Base-by-base conservation (phyloP, 30 jellyfish, hydroid and myxozoan genomes). In the Euphysa ruthae region DNA sequence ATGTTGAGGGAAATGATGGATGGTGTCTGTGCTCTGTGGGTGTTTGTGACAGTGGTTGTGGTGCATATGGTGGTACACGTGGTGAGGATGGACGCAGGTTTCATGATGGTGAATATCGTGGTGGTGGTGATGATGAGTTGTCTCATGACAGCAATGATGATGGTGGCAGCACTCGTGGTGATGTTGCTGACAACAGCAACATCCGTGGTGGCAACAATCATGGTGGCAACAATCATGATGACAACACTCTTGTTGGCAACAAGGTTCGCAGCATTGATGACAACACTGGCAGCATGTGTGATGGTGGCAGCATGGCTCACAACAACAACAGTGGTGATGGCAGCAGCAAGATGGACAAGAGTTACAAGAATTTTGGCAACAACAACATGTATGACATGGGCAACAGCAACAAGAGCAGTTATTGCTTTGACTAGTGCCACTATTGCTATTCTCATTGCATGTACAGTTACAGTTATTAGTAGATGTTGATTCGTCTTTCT, bases 41-140 rank as follows among this genome's bases (percentile, higher is more conserved):
- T 63, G 77, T 6, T 18, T 35, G 35, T 63, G 77, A 7, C 33
- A 28, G 28, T 63, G 77, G 31, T 63, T 43, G 42, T 63, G 77
- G 13, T 32, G 22, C 28, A 18, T 20, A 26, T 63, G 77, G 22
- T 63, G 0, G 28, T 63, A 63, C 6, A 21, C 64, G 60, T 63
- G 77, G 29, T 63, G 64, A 1, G 77, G 77, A 8, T 35, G 63
- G 4, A 63, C 42, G 21, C 22, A 28, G 60, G 42, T 42, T 24
- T 63, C 80, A 27, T 68, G 80, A 49, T 68, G 74, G 15, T 50
- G 57, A 2, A 43, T 68, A 7, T 68, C 52, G 32, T 43, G 80
- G 44, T 68, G 80, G 27, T 68, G 80, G 32, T 43, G 24, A 58
- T 68, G 25, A 54, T 68, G 49, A 7, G 16, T 50, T 15, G 13